These are phyloP conservation scores for Sminthopsis crassicaudata DNA, from an alignment of 2,113 vertebrate species.

Conservation along the genomic window DNA sequence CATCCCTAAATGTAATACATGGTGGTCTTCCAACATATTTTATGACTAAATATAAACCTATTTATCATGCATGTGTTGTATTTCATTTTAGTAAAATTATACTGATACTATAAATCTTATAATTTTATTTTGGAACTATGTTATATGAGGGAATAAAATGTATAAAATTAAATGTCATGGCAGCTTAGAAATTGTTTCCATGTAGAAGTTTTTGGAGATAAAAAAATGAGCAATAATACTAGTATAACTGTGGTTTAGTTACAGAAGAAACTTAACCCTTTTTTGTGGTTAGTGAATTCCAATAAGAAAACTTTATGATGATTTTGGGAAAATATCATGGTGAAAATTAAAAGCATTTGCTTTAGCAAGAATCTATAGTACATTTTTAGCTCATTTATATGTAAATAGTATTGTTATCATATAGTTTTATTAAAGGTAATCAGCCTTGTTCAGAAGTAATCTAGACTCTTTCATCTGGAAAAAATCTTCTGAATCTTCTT, in stretches of 20 bases:
- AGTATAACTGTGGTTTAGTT: background rate
- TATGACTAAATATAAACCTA: background rate
- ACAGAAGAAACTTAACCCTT: background rate
- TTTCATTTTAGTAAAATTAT: constrained; percentile 25
- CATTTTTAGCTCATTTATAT: no score
- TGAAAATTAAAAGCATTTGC: no score
- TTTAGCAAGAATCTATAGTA: no score
- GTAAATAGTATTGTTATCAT: no score
- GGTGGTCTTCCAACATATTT: constrained; percentile 13
- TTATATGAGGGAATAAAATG: constrained; percentile 20
- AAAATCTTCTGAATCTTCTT: no score
- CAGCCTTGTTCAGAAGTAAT: no score
- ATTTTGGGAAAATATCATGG: background rate
- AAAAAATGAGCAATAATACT: background rate
- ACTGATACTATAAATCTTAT: accelerated
- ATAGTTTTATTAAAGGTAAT: no score
- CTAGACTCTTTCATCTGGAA: no score
- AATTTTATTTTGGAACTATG: constrained; percentile 39
- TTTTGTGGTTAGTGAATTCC: background rate
- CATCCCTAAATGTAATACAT: background rate
- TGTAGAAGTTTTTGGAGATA: background rate
- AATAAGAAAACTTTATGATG: background rate
- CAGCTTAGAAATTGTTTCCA: constrained; percentile 9
- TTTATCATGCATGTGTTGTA: constrained; percentile 27
- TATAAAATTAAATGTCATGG: background rate